Conservation (phyloP, 2,888 invertebrate species). For the Orgyia antiqua region DNA sequence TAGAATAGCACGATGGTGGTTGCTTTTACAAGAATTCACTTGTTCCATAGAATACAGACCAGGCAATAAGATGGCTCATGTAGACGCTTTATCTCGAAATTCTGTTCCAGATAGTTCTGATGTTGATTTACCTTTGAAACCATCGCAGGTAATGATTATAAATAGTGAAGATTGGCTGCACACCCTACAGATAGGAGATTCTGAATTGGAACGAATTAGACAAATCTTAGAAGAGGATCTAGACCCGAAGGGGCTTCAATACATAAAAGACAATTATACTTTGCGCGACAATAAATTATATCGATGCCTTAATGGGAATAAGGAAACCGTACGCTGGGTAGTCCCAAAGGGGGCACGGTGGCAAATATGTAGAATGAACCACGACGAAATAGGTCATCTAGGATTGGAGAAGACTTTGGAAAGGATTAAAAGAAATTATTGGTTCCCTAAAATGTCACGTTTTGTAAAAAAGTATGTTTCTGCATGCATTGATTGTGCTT, state of each 20-base stretch:
- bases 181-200: too few relatives aligned
- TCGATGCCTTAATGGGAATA: background rate
- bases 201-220: too few relatives aligned
- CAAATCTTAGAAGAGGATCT: too few relatives aligned
- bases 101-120: too few relatives aligned
- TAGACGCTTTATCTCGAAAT: too few relatives aligned
- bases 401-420: conserved; percentile 2
- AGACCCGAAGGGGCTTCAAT: background rate
- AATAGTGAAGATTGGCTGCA: too few relatives aligned
- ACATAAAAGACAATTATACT: conserved; percentile 1
- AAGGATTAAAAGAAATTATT: conserved; percentile 1
- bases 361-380: conserved; percentile 3
- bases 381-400: conserved; percentile 5
- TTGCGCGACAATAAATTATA: background rate
- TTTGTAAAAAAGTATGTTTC: conserved; percentile 5
- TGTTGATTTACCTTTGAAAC: too few relatives aligned
- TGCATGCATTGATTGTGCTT: conserved; percentile 1
- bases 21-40: conserved; percentile 2
- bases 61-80: too few relatives aligned
- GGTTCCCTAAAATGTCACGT: conserved; percentile 3
- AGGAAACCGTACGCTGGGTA: background rate
- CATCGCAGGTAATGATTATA: too few relatives aligned
- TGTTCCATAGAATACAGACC: too few relatives aligned
- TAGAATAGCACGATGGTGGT: conserved; percentile 5
- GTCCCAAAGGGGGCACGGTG: conserved; percentile 4